Evolutionary conservation across 2,888 invertebrate genomes (phyloP).

Genomic region (Lysandra coridon): DNA sequence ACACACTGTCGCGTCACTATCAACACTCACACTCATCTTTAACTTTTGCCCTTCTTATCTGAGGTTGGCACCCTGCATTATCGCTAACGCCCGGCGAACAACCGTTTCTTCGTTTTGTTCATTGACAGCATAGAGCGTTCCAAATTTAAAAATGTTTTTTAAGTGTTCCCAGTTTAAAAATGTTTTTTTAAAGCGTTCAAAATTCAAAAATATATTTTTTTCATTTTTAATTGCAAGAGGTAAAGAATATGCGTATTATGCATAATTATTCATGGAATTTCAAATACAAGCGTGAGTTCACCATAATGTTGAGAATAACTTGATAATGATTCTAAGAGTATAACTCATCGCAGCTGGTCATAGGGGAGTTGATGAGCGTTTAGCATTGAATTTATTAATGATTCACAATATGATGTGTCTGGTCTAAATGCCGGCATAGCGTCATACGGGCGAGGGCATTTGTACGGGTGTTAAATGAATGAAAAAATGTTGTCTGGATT

Average conservation of each 20-base stretch:
- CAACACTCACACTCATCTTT: slow-evolving; percentile 63
- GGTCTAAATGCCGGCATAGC: slow-evolving; percentile 48
- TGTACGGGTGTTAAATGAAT: slow-evolving; percentile 38
- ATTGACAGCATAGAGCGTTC: slow-evolving; percentile 50
- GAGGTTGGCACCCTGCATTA: slow-evolving; percentile 70
- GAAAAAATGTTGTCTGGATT: slow-evolving; percentile 40
- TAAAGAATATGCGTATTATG: background rate
- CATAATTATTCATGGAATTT: slow-evolving; percentile 8
- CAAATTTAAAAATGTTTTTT: slow-evolving; percentile 23
- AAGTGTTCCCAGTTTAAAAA: background rate
- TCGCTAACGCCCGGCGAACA: slow-evolving; percentile 61
- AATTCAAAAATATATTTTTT: background rate
- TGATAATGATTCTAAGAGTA: slow-evolving; percentile 35
- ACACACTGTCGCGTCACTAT: slow-evolving; percentile 68
- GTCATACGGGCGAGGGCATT: slow-evolving; percentile 43
- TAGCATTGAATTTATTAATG: slow-evolving; percentile 40
- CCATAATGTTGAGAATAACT: slow-evolving; percentile 27
- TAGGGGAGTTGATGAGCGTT: slow-evolving; percentile 46
- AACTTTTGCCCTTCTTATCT: slow-evolving; percentile 65
- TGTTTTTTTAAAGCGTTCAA: background rate
- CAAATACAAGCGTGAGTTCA: background rate
- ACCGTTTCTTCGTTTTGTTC: slow-evolving; percentile 58
- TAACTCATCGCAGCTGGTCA: slow-evolving; percentile 36
- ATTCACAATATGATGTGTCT: slow-evolving; percentile 44
- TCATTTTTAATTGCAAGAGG: background rate